These are phyloP conservation scores for Poecile atricapillus DNA, from an alignment of 2,113 vertebrate species.

Conservation along the genomic window DNA sequence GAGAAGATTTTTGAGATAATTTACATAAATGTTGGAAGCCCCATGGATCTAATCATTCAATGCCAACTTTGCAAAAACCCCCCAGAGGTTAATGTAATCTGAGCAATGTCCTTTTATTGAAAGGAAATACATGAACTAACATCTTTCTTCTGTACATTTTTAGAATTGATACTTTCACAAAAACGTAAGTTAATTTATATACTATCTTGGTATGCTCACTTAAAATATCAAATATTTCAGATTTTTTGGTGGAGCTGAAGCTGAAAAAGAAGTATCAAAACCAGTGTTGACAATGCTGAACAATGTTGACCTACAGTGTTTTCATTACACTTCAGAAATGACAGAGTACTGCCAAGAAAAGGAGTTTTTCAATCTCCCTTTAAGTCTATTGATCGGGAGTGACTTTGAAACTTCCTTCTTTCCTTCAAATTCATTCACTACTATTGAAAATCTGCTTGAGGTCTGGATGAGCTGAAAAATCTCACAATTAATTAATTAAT, in stretches of 20 bases:
- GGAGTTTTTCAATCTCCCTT: neutral
- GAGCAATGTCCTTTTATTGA: neutral
- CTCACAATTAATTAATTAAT: neutral
- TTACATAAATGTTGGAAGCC: neutral
- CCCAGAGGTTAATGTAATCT: neutral
- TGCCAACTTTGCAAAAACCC: neutral
- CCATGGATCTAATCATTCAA: neutral
- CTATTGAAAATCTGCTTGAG: neutral
- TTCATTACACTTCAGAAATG: neutral
- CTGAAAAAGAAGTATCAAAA: neutral
- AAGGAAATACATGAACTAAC: neutral
- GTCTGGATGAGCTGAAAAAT: neutral
- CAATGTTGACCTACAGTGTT: neutral
- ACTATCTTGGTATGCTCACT: neutral
- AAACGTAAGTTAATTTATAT: neutral
- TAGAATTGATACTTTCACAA: neutral
- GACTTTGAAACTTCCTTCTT: neutral
- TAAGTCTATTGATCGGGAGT: neutral
- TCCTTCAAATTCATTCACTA: neutral
- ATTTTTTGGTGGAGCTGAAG: neutral
- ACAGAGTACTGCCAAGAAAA: neutral
- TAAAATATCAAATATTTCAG: neutral
- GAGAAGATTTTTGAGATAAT: neutral
- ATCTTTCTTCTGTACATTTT: neutral
- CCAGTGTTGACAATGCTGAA: neutral